These are phyloP conservation scores for Sisor rabdophorus DNA, from an alignment of 2,113 vertebrate genomes.

Conservation along the genomic window DNA sequence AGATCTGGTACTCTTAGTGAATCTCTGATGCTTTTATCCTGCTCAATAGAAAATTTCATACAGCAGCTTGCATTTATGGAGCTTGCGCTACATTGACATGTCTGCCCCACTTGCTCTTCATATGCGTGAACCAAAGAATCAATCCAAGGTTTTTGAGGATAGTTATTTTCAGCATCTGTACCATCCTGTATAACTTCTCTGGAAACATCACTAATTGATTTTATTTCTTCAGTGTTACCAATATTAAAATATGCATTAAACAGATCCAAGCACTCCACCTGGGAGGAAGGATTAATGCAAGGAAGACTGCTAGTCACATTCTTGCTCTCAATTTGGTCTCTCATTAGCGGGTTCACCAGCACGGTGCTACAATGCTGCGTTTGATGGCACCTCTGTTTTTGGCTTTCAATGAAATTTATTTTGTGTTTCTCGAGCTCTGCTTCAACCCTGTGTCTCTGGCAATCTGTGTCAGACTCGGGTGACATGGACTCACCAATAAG, in stretches of 20 bases:
- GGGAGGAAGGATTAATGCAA: conserved; percentile 70
- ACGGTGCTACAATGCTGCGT: conserved; percentile 47
- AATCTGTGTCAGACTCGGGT: conserved; percentile 93
- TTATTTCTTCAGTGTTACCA: conserved; percentile 78
- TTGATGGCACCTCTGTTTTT: conserved; percentile 27
- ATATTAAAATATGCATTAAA: conserved; percentile 86
- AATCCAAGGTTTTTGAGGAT: conserved; percentile 29
- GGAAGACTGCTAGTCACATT: conserved; percentile 66
- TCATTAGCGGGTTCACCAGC: conserved; percentile 54
- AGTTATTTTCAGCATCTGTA: conserved; percentile 44
- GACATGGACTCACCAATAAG: conserved; percentile 97
- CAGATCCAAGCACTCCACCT: conserved; percentile 73
- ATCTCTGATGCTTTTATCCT: conserved; percentile 78
- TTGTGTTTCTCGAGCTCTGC: conserved; percentile 80
- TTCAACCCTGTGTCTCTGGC: conserved; percentile 75
- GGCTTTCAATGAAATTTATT: conserved; percentile 64
- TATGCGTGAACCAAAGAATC: not conserved
- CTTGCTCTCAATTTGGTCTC: conserved; percentile 80
- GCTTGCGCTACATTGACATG: conserved; percentile 57
- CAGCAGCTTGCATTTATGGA: conserved; percentile 64
- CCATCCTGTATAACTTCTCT: conserved; percentile 34
- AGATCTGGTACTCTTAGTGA: conserved; percentile 70
- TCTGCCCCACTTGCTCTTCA: not conserved
- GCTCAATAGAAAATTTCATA: conserved; percentile 75
- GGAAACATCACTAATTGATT: conserved; percentile 80